Evolutionary conservation across 2,113 vertebrate genomes (phyloP).

Genomic region (Oncorhynchus gorbuscha): DNA sequence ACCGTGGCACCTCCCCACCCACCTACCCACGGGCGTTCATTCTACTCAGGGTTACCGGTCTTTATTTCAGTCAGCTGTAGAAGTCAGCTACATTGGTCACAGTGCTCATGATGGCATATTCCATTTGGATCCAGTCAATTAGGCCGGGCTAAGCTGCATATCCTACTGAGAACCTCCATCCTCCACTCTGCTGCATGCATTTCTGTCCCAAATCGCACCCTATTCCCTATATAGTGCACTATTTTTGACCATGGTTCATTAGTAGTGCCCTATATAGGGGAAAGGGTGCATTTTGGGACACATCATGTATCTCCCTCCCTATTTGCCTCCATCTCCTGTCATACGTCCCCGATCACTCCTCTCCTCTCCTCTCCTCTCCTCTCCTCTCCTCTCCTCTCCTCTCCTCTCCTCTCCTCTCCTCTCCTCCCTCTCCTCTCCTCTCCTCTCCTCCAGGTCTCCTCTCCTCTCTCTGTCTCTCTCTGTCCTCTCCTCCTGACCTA

Average conservation of each 20-base stretch:
- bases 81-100: constrained; percentile 99
- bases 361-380: too few species aligned
- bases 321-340: too few species aligned
- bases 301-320: too few species aligned
- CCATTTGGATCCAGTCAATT: constrained; percentile 99
- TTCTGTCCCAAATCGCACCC: too few species aligned
- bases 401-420: not conserved
- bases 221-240: too few species aligned
- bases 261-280: too few species aligned
- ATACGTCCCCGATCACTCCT: constrained; percentile 1
- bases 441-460: too few species aligned
- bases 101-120: constrained; percentile 99
- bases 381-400: too few species aligned
- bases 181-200: constrained; percentile 73
- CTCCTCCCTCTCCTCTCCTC: too few species aligned
- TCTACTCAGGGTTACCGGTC: constrained; percentile 96
- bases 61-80: constrained; percentile 99
- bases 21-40: constrained; percentile 54
- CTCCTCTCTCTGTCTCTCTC: constrained; percentile 37
- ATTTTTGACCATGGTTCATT: too few species aligned
- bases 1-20: constrained; percentile 56
- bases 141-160: constrained; percentile 95
- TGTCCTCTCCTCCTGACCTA: too few species aligned
- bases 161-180: constrained; percentile 97
- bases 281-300: too few species aligned